These are phyloP conservation scores for Erithacus rubecula DNA, from an alignment of 2,797 vertebrate genomes.

Conservation along the genomic window DNA sequence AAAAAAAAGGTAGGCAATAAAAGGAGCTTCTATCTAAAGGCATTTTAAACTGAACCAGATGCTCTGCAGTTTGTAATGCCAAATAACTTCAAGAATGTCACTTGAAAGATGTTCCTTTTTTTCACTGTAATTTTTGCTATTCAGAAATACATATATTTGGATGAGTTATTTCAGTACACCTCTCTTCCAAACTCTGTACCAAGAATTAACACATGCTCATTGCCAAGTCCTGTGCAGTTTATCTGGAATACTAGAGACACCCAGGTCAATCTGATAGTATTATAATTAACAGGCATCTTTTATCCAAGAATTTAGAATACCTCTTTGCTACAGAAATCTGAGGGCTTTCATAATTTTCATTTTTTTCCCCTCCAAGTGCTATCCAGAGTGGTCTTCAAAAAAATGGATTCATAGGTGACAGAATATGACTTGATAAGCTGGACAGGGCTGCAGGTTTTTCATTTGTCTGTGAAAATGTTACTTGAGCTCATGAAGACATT, in stretches of 20 bases:
- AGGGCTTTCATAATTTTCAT: not conserved
- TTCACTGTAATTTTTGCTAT: not conserved
- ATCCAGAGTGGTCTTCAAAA: not conserved
- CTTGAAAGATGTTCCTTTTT: not conserved
- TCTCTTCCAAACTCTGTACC: not conserved
- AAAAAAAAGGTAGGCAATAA: not conserved
- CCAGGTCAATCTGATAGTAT: not conserved
- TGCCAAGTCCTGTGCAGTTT: not conserved
- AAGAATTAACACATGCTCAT: not conserved
- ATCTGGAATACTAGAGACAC: not conserved
- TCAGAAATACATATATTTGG: not conserved
- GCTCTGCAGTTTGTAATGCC: not conserved
- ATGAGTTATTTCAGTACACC: not conserved
- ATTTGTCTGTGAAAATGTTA: not conserved
- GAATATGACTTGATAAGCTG: not conserved
- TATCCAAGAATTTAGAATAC: not conserved
- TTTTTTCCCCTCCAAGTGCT: not conserved
- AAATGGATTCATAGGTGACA: not conserved
- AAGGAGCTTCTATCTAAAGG: not conserved
- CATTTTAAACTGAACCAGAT: not conserved
- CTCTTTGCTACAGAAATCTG: not conserved
- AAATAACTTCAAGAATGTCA: not conserved
- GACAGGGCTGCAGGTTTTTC: not conserved
- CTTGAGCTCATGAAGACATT: not conserved
- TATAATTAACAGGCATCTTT: not conserved